Conservation (phyloP, 2,797 vertebrate genomes). For the Trachops cirrhosus region DNA sequence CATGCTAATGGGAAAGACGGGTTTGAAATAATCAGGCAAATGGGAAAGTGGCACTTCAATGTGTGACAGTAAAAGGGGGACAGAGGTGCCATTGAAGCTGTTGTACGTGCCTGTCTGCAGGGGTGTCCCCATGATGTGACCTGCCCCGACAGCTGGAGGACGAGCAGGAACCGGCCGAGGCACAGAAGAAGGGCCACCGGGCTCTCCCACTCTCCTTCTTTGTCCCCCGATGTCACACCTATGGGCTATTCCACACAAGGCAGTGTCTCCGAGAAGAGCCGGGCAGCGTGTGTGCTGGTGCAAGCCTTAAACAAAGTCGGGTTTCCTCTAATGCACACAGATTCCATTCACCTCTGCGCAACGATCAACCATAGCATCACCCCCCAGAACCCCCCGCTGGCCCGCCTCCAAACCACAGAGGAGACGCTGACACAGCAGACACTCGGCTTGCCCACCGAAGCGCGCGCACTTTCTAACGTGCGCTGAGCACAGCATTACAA, state of each 20-base stretch:
- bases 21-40: neutral
- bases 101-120: fast-evolving
- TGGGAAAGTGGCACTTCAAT: neutral
- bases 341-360: neutral
- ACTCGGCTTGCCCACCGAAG: neutral
- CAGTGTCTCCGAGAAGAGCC: neutral
- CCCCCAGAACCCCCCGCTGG: neutral
- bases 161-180: neutral
- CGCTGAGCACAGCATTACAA: neutral
- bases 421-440: neutral
- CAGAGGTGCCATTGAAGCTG: neutral
- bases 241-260: neutral
- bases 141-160: neutral
- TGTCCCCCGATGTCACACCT: too few relatives aligned
- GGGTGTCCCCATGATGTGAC: too few relatives aligned
- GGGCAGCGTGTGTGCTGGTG: neutral
- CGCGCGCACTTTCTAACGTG: neutral
- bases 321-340: neutral
- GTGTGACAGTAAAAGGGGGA: fast-evolving
- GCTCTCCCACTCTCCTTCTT: fast-evolving
- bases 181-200: neutral
- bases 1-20: neutral
- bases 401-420: neutral
- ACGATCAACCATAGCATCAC: neutral
- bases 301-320: neutral